phyloP scores from a whole-genome alignment of 2,797 vertebrate species.

The Chiloscyllium punctatum region DNA sequence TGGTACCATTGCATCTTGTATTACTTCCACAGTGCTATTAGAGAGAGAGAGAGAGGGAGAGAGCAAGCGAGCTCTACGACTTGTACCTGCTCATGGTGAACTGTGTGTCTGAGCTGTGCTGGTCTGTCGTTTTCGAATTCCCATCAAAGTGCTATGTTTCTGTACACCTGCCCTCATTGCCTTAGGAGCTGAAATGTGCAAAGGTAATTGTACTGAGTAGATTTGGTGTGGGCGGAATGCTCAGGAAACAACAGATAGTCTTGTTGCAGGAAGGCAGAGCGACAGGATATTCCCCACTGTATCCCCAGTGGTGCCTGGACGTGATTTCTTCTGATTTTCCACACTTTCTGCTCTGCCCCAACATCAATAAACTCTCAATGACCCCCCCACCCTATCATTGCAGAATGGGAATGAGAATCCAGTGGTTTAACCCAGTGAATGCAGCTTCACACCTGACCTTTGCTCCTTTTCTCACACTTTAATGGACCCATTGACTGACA shows the following conservation, averaged over 20 bases:
- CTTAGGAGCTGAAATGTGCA: background rate
- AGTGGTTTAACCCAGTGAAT: background rate
- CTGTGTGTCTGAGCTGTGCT: background rate
- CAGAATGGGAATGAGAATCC: background rate
- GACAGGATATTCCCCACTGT: too few relatives aligned
- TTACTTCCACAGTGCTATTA: background rate
- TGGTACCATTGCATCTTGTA: background rate
- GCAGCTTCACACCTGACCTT: background rate
- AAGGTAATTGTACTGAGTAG: background rate
- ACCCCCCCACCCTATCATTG: too few relatives aligned
- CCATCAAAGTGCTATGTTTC: background rate
- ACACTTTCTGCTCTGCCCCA: too few relatives aligned
- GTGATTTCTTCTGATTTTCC: too few relatives aligned
- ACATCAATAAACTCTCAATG: background rate
- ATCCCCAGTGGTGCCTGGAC: too few relatives aligned
- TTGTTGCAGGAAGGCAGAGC: too few relatives aligned
- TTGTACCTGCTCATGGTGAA: background rate
- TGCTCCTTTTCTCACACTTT: background rate
- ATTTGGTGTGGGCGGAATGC: background rate
- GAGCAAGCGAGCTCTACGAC: background rate
- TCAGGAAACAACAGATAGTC: too few relatives aligned
- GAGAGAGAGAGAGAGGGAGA: too few relatives aligned
- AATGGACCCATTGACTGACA: background rate
- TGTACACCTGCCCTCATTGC: background rate
- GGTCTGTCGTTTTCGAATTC: background rate